These are phyloP conservation scores for Philereme vetulata DNA, from an alignment of 2,888 invertebrate species.

Conservation along the genomic window DNA sequence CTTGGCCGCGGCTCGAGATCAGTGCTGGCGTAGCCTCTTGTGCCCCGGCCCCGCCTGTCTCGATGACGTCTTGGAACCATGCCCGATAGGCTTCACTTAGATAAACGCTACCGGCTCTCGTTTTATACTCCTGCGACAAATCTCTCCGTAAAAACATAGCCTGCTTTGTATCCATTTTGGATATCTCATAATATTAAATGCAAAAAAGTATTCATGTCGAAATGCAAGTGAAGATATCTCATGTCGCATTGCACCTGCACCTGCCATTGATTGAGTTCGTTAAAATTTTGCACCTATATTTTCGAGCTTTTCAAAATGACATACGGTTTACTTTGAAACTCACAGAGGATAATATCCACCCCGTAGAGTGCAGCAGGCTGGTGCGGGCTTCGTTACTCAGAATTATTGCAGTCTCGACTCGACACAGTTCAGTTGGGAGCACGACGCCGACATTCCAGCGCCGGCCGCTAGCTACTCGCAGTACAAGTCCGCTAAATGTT, in stretches of 20 bases:
- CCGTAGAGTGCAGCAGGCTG: slow-evolving; percentile 20
- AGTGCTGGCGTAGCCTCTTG: slow-evolving; percentile 53
- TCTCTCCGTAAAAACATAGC: slow-evolving; percentile 7
- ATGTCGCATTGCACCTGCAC: slow-evolving; percentile 47
- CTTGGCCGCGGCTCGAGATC: slow-evolving; percentile 55
- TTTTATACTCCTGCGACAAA: slow-evolving; percentile 29
- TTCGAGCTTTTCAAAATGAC: slow-evolving; percentile 38
- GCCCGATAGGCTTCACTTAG: slow-evolving; percentile 66
- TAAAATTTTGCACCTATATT: slow-evolving; percentile 43
- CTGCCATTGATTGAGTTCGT: slow-evolving; percentile 44
- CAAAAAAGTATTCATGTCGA: slow-evolving; percentile 49
- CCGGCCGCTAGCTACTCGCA: slow-evolving; percentile 14
- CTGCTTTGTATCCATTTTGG: slow-evolving; percentile 20
- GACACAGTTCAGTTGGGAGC: slow-evolving; percentile 37
- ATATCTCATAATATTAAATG: slow-evolving; percentile 38
- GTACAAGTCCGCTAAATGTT: slow-evolving; percentile 32
- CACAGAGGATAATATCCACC: slow-evolving; percentile 43
- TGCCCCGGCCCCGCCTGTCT: slow-evolving; percentile 45
- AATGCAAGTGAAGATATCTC: slow-evolving; percentile 47
- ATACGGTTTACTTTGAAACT: slow-evolving; percentile 45
- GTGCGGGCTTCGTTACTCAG: slow-evolving; percentile 44
- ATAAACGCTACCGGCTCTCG: slow-evolving; percentile 66
- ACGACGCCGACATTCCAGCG: slow-evolving; percentile 29
- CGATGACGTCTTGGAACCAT: slow-evolving; percentile 70
- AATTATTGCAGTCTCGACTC: slow-evolving; percentile 45